phyloP scores from a whole-genome alignment of 1,140 invertebrate species.

The Atopsyche davidsoni region DNA sequence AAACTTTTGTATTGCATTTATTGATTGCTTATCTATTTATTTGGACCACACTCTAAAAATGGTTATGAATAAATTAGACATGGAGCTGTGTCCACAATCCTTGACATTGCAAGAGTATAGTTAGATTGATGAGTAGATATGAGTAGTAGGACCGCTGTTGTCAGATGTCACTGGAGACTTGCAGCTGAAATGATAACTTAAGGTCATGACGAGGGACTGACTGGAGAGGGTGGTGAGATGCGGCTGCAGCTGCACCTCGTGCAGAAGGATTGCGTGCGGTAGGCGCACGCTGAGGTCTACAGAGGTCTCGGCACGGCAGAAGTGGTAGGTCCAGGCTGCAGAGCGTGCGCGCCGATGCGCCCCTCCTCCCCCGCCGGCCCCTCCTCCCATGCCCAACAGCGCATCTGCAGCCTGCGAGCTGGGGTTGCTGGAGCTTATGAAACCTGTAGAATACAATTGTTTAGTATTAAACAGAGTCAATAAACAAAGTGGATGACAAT shows the following conservation, averaged over 20 bases:
- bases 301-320: slow-evolving; percentile 83
- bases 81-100: no score
- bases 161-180: no score
- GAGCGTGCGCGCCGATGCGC: slow-evolving; percentile 76
- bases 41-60: no score
- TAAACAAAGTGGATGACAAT: no score
- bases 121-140: no score
- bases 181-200: slow-evolving; percentile 47
- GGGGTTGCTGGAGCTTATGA: slow-evolving; percentile 73
- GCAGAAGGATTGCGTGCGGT: slow-evolving; percentile 83
- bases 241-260: slow-evolving; percentile 83
- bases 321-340: slow-evolving; percentile 88
- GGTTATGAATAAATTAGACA: no score
- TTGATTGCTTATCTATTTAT: no score
- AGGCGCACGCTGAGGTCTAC: slow-evolving; percentile 81
- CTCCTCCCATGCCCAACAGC: slow-evolving; percentile 51
- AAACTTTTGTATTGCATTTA: no score
- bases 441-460: slow-evolving; percentile 55
- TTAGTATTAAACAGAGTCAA: neutral
- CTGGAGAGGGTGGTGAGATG: slow-evolving; percentile 77
- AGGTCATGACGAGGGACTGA: slow-evolving; percentile 34
- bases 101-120: no score
- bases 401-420: slow-evolving; percentile 83
- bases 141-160: no score
- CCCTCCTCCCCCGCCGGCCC: slow-evolving; percentile 56